phyloP scores from a whole-genome alignment of 37 sponge, comb jelly and placozoan genomes.

The Corticium candelabrum region DNA sequence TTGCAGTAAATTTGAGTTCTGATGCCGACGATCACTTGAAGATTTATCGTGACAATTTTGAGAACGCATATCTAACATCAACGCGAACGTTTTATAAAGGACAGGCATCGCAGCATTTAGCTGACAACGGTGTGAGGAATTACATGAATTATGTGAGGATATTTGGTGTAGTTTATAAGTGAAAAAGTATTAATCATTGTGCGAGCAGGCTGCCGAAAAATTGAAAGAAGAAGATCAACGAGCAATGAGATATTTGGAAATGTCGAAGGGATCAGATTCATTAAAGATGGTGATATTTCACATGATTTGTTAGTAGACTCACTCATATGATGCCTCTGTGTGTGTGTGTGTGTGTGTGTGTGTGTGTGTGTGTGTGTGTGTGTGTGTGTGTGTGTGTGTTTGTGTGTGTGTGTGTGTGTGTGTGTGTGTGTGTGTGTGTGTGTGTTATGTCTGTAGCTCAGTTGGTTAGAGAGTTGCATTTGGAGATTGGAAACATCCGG shows the following conservation, averaged over 20 bases:
- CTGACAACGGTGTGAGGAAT: slow-evolving; percentile 73
- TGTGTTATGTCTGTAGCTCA: too few relatives aligned
- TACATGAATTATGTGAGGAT: slow-evolving; percentile 81
- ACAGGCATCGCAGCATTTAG: slow-evolving; percentile 41
- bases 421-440: too few relatives aligned
- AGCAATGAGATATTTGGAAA: slow-evolving; percentile 68
- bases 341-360: too few relatives aligned
- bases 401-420: too few relatives aligned
- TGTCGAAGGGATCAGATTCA: slow-evolving; percentile 47
- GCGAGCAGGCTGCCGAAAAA: slow-evolving; percentile 55
- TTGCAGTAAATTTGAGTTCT: slow-evolving; percentile 67
- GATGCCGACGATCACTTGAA: slow-evolving; percentile 48
- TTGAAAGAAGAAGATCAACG: slow-evolving; percentile 66
- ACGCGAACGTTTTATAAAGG: slow-evolving; percentile 56
- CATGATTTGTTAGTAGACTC: not conserved
- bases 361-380: too few relatives aligned
- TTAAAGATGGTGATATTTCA: slow-evolving; percentile 27
- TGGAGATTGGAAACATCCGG: too few relatives aligned
- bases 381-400: too few relatives aligned
- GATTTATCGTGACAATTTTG: slow-evolving; percentile 81
- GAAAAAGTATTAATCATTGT: not conserved
- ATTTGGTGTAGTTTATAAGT: not conserved
- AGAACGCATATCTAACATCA: slow-evolving; percentile 49
- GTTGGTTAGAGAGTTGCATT: too few relatives aligned
- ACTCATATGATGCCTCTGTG: too few relatives aligned